phyloP scores from a whole-genome alignment of 2,888 invertebrate genomes.

The Thelaira solivaga region DNA sequence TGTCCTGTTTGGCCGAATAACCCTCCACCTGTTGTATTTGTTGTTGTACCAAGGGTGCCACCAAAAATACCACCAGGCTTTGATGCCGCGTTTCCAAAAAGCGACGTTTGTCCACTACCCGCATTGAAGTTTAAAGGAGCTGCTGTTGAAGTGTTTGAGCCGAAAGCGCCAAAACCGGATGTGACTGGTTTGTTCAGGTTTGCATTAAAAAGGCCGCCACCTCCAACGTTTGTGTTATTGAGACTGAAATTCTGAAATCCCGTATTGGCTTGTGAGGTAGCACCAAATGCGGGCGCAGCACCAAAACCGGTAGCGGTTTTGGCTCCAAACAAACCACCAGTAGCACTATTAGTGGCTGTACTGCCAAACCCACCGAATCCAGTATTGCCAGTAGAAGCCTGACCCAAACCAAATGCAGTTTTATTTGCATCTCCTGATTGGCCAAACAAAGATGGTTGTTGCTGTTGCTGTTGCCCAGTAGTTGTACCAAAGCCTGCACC shows the following conservation, averaged over 20 bases:
- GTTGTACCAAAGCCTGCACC: slow-evolving; percentile 74
- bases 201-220: slow-evolving; percentile 72
- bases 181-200: slow-evolving; percentile 77
- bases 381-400: slow-evolving; percentile 68
- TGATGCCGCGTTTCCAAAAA: slow-evolving; percentile 79
- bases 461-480: slow-evolving; percentile 67
- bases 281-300: slow-evolving; percentile 74
- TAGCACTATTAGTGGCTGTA: slow-evolving; percentile 77
- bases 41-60: slow-evolving; percentile 67
- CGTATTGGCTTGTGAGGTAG: slow-evolving; percentile 69
- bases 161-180: slow-evolving; percentile 80
- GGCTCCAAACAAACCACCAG: slow-evolving; percentile 73
- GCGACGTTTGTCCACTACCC: slow-evolving; percentile 68
- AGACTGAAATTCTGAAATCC: slow-evolving; percentile 72
- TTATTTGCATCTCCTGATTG: slow-evolving; percentile 74
- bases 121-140: slow-evolving; percentile 75
- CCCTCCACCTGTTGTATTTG: slow-evolving; percentile 64
- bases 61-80: slow-evolving; percentile 76
- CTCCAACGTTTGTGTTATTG: slow-evolving; percentile 66
- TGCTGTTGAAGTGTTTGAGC: slow-evolving; percentile 73
- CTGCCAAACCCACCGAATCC: slow-evolving; percentile 76
- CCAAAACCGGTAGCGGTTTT: slow-evolving; percentile 77
- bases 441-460: slow-evolving; percentile 72
- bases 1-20: slow-evolving; percentile 78
- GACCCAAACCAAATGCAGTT: slow-evolving; percentile 72